These are phyloP conservation scores for Cheirogaleus medius DNA, from an alignment of 2,113 vertebrate genomes.

Conservation along the genomic window DNA sequence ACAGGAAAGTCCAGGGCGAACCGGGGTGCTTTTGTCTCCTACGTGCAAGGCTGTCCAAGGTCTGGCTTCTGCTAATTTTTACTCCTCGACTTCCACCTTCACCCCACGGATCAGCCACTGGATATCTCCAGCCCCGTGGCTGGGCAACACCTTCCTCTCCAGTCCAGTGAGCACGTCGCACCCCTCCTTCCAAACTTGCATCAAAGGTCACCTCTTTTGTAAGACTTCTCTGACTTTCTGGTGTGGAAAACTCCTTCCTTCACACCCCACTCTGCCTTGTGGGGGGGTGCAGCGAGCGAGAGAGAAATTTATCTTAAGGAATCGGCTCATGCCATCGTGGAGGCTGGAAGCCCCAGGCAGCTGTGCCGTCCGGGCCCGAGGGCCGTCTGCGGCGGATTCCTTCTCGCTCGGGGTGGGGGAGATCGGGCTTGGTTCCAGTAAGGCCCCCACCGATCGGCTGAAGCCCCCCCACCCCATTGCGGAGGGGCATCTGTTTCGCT, in stretches of 20 bases:
- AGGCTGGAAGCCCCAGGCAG: no score
- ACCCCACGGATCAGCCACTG: neutral
- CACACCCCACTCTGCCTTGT: neutral
- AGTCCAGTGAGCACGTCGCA: neutral
- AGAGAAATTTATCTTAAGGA: neutral
- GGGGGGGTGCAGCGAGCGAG: fast-evolving
- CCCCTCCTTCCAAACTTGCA: no score
- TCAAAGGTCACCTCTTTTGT: no score
- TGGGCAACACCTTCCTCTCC: neutral
- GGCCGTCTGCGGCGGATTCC: neutral
- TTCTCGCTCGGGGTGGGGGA: neutral
- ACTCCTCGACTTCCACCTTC: neutral
- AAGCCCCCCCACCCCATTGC: neutral
- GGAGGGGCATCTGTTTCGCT: no score
- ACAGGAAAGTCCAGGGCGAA: neutral
- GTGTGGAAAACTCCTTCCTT: neutral
- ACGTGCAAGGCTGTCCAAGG: neutral
- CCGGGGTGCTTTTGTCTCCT: no score
- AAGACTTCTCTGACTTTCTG: neutral
- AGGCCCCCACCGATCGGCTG: neutral
- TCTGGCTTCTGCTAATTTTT: neutral
- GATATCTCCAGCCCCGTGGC: neutral
- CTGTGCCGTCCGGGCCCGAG: no score
- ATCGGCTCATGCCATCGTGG: neutral
- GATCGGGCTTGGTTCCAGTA: neutral